phyloP scores from a whole-genome alignment of 1,140 invertebrate genomes.

The Parasteatoda tepidariorum region DNA sequence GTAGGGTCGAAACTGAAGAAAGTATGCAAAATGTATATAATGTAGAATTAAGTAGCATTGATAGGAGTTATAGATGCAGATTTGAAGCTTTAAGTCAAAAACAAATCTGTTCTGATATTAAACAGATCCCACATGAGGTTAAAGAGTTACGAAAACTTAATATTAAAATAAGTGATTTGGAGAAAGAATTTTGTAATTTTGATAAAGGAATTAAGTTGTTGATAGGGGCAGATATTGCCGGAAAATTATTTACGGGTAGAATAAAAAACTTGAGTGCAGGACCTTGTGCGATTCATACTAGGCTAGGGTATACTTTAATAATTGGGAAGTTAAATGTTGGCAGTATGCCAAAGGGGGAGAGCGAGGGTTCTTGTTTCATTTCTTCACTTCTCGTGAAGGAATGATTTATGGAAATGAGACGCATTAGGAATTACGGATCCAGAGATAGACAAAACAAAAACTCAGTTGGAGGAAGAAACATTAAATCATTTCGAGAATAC shows the following conservation, averaged over 20 bases:
- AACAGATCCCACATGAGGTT: neutral
- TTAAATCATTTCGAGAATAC: neutral
- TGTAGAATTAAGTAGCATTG: slow-evolving; percentile 13
- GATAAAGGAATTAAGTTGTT: slow-evolving; percentile 4
- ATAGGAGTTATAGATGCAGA: slow-evolving; percentile 8
- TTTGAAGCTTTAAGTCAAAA: slow-evolving; percentile 7
- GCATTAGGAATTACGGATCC: neutral
- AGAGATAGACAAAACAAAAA: neutral
- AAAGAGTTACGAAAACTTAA: neutral
- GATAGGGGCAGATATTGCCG: slow-evolving; percentile 15
- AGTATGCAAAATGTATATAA: neutral
- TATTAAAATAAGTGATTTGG: slow-evolving; percentile 7
- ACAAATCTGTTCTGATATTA: neutral
- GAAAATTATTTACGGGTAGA: neutral
- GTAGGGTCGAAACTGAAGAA: neutral
- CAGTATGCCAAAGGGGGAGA: neutral
- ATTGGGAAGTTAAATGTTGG: neutral
- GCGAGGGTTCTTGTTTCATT: neutral
- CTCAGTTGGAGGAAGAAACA: slow-evolving; percentile 1
- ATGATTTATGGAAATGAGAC: slow-evolving; percentile 18
- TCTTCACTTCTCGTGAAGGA: neutral
- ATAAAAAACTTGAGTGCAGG: neutral
- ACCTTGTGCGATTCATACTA: neutral
- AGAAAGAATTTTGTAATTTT: neutral
- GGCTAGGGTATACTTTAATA: neutral